Percentiles rank a stretch among this genome's conserved stretches.
Evolutionary conservation across 2,888 invertebrate genomes (phyloP).

Genomic region (Microplitis manilae): DNA sequence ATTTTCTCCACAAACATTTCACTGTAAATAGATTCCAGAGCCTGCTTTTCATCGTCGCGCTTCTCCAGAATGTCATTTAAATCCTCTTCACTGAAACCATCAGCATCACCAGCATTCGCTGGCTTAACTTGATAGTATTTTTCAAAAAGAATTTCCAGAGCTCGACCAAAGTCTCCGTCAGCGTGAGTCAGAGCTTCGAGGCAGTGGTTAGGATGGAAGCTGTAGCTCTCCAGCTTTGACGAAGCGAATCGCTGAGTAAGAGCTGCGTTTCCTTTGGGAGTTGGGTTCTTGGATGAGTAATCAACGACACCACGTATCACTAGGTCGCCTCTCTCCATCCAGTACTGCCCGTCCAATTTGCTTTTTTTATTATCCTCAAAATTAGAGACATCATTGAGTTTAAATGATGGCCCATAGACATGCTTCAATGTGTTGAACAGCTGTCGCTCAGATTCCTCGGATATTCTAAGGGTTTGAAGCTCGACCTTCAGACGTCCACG

Average conservation of each 20-base stretch:
- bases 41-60: constrained; percentile 81
- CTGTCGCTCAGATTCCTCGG: constrained; percentile 80
- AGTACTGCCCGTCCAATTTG: constrained; percentile 80
- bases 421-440: constrained; percentile 82
- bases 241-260: constrained; percentile 81
- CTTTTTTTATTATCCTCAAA: constrained; percentile 78
- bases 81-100: constrained; percentile 68
- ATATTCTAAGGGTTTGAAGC: constrained; percentile 81
- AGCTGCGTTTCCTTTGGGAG: constrained; percentile 76
- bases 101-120: constrained; percentile 55
- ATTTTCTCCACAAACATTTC: constrained; percentile 80
- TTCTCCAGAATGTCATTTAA: constrained; percentile 77
- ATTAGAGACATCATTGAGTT: constrained; percentile 70
- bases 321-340: constrained; percentile 84
- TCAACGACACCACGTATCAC: constrained; percentile 82
- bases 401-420: constrained; percentile 82
- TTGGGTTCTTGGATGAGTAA: constrained; percentile 77
- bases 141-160: constrained; percentile 79
- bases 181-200: constrained; percentile 81
- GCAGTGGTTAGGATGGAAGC: constrained; percentile 84
- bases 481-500: constrained; percentile 77
- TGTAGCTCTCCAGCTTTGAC: constrained; percentile 80
- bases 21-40: constrained; percentile 85
- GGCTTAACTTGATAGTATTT: constrained; percentile 78
- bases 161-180: constrained; percentile 80